Evolutionary conservation across 2,888 invertebrate genomes (phyloP), one percentile per base, ranked within the genome.

Genomic region (Epinotia bilunana): DNA sequence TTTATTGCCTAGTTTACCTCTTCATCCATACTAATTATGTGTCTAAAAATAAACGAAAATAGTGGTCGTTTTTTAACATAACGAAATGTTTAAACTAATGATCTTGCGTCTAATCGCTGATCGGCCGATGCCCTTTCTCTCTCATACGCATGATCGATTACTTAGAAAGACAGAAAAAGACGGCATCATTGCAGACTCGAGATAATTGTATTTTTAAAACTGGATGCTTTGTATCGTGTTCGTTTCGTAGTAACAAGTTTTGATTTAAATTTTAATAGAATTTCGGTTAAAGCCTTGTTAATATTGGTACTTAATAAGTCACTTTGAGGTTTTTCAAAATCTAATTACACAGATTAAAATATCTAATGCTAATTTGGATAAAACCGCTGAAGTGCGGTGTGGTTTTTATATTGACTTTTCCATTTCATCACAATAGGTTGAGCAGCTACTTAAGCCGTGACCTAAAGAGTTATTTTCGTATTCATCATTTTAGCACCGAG

Each of bases 1-100:
- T 88, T 89, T 89, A 88, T 88, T 86, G 81, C 82, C 76, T 74
- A 77, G 72, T 77, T 79, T 79, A 77, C 60, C 74, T 78, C 69
- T 79, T 75, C 73, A 81, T 83, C 73, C 80, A 78, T 78, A 81
- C 78, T 79, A 78, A 79, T 78, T 80, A 80, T 78, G 76, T 71
- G 20, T 33, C 4, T 55, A 65, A 61, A 74, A 60, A 70, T 64
- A 65, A 71, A 60, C 53, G n/a, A 53, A 33, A 60, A 63, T 55
- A 68, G 57, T 33, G 43, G 20, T 5, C 20, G 18, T 64, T 68
- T 73, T 73, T 43, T 62, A 39, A 43, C 71, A 39, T 60, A 60
- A 39, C 53, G 7, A 43, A 64, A 39, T 18, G 20, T 46, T 58
- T 65, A 58, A 64, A 46, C 58, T 72, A 64, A 64, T 72, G 72